Base-by-base conservation (phyloP, 2,888 invertebrate species). In the Sipunculus nudus region DNA sequence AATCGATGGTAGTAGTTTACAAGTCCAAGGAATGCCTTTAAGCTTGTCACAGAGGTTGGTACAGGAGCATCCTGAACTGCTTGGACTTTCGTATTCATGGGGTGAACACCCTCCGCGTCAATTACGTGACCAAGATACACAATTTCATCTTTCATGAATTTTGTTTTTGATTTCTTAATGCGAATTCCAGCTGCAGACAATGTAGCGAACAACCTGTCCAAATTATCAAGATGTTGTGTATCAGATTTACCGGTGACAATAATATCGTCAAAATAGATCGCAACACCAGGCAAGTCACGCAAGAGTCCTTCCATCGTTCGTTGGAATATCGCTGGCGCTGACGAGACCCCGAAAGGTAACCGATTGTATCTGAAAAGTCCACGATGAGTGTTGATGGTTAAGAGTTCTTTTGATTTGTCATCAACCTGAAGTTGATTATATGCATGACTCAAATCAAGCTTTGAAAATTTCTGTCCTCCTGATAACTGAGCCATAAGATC, bases 391-490 rank as follows among this genome's bases (percentile, higher is more conserved):
- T 55, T 55, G 3, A 55, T 26, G 8, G 45, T 55, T 6, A 46
- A 21, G 13, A 45, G 23, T 19, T n/a, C n/a, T n/a, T n/a, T n/a
- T n/a, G n/a, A n/a, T n/a, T n/a, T n/a, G n/a, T n/a, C n/a, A n/a
- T n/a, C n/a, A n/a, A n/a, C n/a, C n/a, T n/a, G n/a, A n/a, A 47
- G 13, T 26, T 47, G 47, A 13, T 26, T 29, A 48, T 71, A 74
- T 5, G 75, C 73, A 45, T 71, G 55, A 16, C 58, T 59, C 26
- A 75, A 43, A 43, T 75, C 74, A 16, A 75, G 26, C 23, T 57
- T 70, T 25, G 35, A 65, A 40, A 41, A 74, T 40, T 5, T 50
- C 31, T 49, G 50, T 3, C 63, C 65, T 8, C 63, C 63, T 40
- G 69, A 60, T 21, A 69, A 19, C n/a, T 23, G 21, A 1, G 46